Conservation (phyloP, 2,797 vertebrate genomes). For the Sebastes kiyomatsui region DNA sequence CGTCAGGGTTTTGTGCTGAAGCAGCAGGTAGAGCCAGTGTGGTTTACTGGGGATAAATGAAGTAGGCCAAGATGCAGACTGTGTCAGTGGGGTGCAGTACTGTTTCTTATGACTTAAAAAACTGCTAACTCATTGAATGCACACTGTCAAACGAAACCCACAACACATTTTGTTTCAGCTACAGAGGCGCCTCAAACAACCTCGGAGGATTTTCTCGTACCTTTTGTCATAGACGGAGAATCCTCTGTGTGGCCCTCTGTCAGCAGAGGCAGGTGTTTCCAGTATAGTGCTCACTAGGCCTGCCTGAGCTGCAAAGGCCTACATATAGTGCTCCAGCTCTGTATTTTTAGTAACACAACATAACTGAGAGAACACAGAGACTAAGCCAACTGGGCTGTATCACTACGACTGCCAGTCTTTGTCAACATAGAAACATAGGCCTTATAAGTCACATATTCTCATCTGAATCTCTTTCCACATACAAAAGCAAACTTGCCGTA, state of each 20-base stretch:
- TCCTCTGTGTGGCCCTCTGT: constrained; percentile 45
- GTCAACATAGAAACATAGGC: constrained; percentile 25
- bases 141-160: constrained; percentile 10
- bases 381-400: constrained; percentile 41
- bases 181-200: background rate
- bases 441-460: background rate
- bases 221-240: constrained; percentile 17
- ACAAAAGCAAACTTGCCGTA: background rate
- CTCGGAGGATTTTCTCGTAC: background rate
- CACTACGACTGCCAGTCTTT: constrained; percentile 15
- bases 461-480: background rate
- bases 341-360: constrained; percentile 76
- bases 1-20: constrained; percentile 31
- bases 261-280: constrained; percentile 56
- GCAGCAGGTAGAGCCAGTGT: constrained; percentile 16
- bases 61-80: constrained; percentile 47
- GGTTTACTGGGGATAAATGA: constrained; percentile 35
- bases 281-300: constrained; percentile 29
- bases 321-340: constrained; percentile 57
- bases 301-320: constrained; percentile 45
- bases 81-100: constrained; percentile 57
- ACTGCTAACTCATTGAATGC: constrained; percentile 18
- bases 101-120: constrained; percentile 20
- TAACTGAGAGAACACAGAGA: constrained; percentile 51
- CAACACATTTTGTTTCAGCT: constrained; percentile 17